Evolutionary conservation across 2,888 invertebrate genomes (phyloP), one percentile per base, ranked within the genome.

Genomic region (Odontomyia ornata): DNA sequence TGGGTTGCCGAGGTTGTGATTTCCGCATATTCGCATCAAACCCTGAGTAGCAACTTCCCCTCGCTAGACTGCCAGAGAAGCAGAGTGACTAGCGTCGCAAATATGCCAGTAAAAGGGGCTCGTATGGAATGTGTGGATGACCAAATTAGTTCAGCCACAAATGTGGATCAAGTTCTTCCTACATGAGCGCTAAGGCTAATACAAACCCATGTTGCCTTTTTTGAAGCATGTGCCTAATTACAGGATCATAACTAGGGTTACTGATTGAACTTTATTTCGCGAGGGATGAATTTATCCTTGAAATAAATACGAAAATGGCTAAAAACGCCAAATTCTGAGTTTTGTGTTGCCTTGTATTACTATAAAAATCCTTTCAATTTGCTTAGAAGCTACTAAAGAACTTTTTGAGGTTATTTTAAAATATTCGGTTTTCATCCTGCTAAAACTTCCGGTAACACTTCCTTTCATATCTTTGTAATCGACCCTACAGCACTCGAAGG

Each of bases 221-320:
- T 43, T 18, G 46, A 67, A n/a, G n/a, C n/a, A n/a, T 43, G 43
- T 43, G 15, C 18, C 67, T 67, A 67, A 67, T 67, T 67, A 67
- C 67, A 21, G 43, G 67, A 9, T 43, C n/a, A 9, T 23, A 7
- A 25, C 5, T 13, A 60, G 60, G 15, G 60, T 25, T 60, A 23
- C 25, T 18, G 25, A 11, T 18, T 15, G 7, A 9, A 15, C 15
- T 52, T 52, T 52, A 9, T 5, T 36, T 36, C 36, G 36, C 5
- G 36, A 36, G n/a, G n/a, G n/a, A n/a, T n/a, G n/a, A n/a, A n/a
- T n/a, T n/a, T n/a, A n/a, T n/a, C n/a, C n/a, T n/a, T n/a, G n/a
- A n/a, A n/a, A n/a, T n/a, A n/a, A n/a, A n/a, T n/a, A n/a, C n/a
- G n/a, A n/a, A n/a, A n/a, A n/a, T n/a, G n/a, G n/a, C n/a, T n/a